Evolutionary conservation across 2,113 vertebrate genomes (phyloP), one percentile per base, ranked within the genome.

Genomic region (Channa maculata): DNA sequence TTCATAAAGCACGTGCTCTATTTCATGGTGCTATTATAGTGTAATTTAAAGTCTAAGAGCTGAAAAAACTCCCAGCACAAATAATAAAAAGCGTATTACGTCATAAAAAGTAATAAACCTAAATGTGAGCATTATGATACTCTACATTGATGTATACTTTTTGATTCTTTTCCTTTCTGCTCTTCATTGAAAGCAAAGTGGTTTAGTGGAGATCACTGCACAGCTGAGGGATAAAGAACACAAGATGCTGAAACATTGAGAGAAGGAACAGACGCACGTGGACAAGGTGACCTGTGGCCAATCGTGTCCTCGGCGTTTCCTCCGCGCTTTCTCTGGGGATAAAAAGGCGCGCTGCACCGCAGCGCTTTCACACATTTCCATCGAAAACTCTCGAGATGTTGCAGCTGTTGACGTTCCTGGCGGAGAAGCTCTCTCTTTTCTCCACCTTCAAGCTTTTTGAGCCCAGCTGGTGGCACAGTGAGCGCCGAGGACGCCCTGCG

Each of bases 361-460:
- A 0, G 8, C 72, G 10, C 46, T 6, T 6, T 1, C 4, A 14
- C 1, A 12, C 9, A 52, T 12, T 74, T 46, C 1, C 5, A 5
- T 5, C 0, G 2, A 5, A 60, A 51, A 85, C 0, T 6, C 10
- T 11, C 73, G 88, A 33, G 33, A 93, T 97, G 94, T 87, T 95
- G 70, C 94, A 96, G 82, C 94, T 92, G 49, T 79, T 94, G 71
- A 94, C 95, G 0, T 91, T 96, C 53, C 88, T 96, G 53, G 86
- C 96, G 77, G 95, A 96, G 88, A 98, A 96, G 82, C 75, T 98
- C 63, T 90, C 95, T 5, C 77, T 97, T 45, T 75, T 97, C 50
- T 91, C 92, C 76, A 93, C 91, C 67, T 88, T 96, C 38, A 93
- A 87, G 54, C 59, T 95, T 0, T 91, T 96, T 59, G 86, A 91